Evolutionary conservation across 2,888 invertebrate species (phyloP).

Genomic region (Limenitis arthemis): DNA sequence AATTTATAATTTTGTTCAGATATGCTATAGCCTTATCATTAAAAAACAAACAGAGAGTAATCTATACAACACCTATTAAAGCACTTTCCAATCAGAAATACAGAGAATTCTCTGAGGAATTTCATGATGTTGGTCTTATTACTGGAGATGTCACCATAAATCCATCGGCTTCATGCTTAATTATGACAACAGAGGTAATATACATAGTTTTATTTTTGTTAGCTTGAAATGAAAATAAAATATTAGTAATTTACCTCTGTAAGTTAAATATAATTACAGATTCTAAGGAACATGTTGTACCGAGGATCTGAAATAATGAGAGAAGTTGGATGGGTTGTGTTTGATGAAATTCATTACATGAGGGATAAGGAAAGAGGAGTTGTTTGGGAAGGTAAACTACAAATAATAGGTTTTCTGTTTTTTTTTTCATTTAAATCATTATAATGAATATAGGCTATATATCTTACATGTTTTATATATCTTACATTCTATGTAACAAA

Average conservation of each 20-base stretch:
- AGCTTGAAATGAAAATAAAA: neutral
- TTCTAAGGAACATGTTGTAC: slow-evolving; percentile 98
- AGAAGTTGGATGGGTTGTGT: slow-evolving; percentile 99
- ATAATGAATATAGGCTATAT: no score
- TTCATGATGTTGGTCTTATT: slow-evolving; percentile 97
- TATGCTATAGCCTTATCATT: slow-evolving; percentile 97
- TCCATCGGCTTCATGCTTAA: slow-evolving; percentile 96
- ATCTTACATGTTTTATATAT: neutral
- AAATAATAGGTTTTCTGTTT: neutral
- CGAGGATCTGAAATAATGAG: slow-evolving; percentile 98
- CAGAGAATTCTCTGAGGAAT: slow-evolving; percentile 96
- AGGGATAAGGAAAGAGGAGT: slow-evolving; percentile 99
- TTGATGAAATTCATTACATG: slow-evolving; percentile 99
- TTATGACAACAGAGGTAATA: slow-evolving; percentile 98
- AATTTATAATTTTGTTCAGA: slow-evolving; percentile 45
- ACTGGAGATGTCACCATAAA: slow-evolving; percentile 99
- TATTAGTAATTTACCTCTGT: no score
- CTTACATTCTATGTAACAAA: neutral
- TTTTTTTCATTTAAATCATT: neutral
- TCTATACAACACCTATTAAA: slow-evolving; percentile 99
- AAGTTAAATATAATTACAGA: slow-evolving; percentile 64
- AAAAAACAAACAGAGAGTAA: slow-evolving; percentile 95
- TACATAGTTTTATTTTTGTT: neutral
- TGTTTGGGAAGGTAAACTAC: slow-evolving; percentile 88
- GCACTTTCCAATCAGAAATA: slow-evolving; percentile 99